These are phyloP conservation scores for Coecobrya sp. DNA, from an alignment of 2,888 invertebrate species.

Conservation along the genomic window DNA sequence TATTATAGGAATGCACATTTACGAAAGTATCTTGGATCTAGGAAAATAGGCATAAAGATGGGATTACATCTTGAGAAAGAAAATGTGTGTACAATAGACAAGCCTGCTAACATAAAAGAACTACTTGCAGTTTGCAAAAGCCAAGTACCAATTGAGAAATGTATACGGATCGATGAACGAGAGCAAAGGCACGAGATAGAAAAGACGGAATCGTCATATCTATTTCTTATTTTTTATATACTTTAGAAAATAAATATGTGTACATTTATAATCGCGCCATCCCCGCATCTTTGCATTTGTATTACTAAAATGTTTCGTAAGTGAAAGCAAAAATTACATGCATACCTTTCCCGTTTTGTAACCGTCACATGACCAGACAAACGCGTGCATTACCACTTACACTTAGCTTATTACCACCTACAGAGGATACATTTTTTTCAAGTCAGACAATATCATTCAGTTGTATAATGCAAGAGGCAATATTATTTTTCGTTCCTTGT, in stretches of 20 bases:
- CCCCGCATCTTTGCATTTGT: not conserved
- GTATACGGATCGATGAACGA: conserved; percentile 74
- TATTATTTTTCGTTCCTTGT: not conserved
- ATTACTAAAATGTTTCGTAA: too few species aligned
- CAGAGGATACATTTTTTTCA: too few species aligned
- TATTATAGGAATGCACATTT: not conserved
- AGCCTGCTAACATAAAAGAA: not conserved
- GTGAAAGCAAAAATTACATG: too few species aligned
- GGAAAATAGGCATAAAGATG: not conserved
- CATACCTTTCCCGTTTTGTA: too few species aligned
- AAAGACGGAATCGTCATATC: not conserved
- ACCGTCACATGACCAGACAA: too few species aligned
- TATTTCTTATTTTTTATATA: not conserved
- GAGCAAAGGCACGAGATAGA: conserved; percentile 29
- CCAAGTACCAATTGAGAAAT: conserved; percentile 69
- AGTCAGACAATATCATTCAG: too few species aligned
- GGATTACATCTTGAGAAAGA: not conserved
- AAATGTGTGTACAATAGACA: not conserved
- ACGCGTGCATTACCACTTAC: too few species aligned
- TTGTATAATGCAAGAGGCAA: not conserved
- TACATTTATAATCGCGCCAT: not conserved
- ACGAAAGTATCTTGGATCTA: not conserved
- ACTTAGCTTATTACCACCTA: too few species aligned
- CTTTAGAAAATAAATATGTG: not conserved
- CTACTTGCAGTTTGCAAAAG: conserved; percentile 31